phyloP scores from a whole-genome alignment of 2,113 vertebrate species.

The Climacteris rufus region DNA sequence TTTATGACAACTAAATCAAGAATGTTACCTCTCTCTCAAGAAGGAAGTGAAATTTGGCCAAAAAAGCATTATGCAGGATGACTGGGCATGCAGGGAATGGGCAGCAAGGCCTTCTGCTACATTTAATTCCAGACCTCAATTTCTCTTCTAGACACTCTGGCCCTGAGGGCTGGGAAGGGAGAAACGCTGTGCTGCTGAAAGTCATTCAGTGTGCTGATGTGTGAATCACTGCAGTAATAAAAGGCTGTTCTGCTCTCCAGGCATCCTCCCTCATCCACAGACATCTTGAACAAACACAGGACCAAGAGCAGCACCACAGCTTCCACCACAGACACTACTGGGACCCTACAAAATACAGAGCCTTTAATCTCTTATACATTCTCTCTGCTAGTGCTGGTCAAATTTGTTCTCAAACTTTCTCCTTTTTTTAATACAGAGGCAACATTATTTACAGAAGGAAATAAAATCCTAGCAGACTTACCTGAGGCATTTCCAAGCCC shows the following conservation, averaged over 20 bases:
- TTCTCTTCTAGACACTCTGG: slow-evolving; percentile 14
- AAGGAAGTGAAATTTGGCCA: background rate
- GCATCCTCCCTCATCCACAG: background rate
- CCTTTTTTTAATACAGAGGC: background rate
- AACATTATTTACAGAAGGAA: background rate
- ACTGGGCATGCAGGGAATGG: background rate
- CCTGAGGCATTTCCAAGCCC: slow-evolving; percentile 98
- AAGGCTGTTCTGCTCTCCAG: slow-evolving; percentile 37
- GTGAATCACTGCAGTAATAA: slow-evolving; percentile 54
- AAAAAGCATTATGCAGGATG: background rate
- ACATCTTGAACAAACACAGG: background rate
- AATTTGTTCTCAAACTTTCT: background rate
- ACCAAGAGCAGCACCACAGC: background rate
- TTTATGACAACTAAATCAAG: background rate
- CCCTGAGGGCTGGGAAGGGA: slow-evolving; percentile 12
- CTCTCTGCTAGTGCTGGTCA: background rate
- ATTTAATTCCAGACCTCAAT: slow-evolving; percentile 10
- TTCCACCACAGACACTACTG: background rate
- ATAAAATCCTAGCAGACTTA: slow-evolving; percentile 61
- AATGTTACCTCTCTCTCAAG: background rate
- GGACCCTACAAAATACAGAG: background rate
- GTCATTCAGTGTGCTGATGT: slow-evolving; percentile 6
- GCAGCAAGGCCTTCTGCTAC: slow-evolving; percentile 9
- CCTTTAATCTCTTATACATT: background rate
- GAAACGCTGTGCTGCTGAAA: slow-evolving; percentile 25